A percentile compares a stretch with the other conserved stretches of the same genome.
These are phyloP conservation scores for Rhegmatorhina hoffmannsi DNA, from an alignment of 2,113 vertebrate species.

Conservation along the genomic window DNA sequence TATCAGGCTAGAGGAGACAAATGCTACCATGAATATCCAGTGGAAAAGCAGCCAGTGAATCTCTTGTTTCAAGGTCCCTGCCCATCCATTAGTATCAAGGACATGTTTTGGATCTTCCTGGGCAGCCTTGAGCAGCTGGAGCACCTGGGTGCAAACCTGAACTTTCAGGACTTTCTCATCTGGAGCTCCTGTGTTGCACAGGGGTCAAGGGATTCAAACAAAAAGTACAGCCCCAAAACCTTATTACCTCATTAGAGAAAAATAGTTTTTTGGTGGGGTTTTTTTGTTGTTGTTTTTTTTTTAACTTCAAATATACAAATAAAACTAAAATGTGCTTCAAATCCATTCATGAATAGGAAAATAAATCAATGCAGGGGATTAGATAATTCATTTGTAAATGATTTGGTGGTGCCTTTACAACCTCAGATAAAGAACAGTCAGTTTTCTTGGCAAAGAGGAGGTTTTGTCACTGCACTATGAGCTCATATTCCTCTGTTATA, in stretches of 20 bases:
- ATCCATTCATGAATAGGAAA: background rate
- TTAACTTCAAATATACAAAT: background rate
- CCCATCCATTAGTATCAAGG: background rate
- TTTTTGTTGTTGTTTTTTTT: background rate
- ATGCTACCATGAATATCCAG: background rate
- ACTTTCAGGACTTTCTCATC: background rate
- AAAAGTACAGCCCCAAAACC: background rate
- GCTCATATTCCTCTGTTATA: background rate
- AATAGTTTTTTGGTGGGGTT: background rate
- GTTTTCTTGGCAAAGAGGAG: background rate
- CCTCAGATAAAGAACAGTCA: background rate
- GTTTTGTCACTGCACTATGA: background rate
- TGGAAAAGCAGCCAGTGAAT: background rate
- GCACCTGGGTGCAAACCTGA: background rate
- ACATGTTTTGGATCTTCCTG: background rate
- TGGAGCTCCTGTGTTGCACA: fast-evolving
- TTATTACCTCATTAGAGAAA: background rate
- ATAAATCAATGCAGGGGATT: background rate
- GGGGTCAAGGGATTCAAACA: background rate
- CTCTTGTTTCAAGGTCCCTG: background rate
- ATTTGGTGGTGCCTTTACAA: background rate
- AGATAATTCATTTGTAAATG: slow-evolving; percentile 16
- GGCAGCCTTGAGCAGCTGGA: background rate
- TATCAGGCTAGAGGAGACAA: background rate
- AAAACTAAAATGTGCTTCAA: background rate